Evolutionary conservation across 1,140 invertebrate genomes (phyloP).

Genomic region (Cydia amplana): DNA sequence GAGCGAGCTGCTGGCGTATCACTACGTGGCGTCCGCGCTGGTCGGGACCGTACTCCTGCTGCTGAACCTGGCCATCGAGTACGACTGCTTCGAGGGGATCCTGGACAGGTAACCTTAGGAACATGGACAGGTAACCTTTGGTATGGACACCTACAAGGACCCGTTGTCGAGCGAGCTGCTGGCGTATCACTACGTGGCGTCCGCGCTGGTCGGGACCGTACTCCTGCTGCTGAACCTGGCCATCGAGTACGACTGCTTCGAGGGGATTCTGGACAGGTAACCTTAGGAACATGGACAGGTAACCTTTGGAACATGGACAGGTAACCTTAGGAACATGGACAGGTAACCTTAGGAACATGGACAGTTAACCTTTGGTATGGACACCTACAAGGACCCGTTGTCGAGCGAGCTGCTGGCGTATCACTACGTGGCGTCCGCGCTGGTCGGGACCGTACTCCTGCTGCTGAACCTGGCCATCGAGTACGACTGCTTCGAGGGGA

Average conservation of each 20-base stretch:
- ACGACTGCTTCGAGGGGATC: constrained; percentile 65
- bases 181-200: constrained; percentile 76
- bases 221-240: constrained; percentile 80
- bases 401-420: too few relatives aligned
- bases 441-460: too few relatives aligned
- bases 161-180: constrained; percentile 81
- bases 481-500: too few relatives aligned
- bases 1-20: constrained; percentile 79
- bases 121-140: too few relatives aligned
- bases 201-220: constrained; percentile 76
- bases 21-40: constrained; percentile 76
- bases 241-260: constrained; percentile 79
- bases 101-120: constrained; percentile 55
- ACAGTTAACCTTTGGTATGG: too few relatives aligned
- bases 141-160: constrained; percentile 83
- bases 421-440: too few relatives aligned
- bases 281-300: too few relatives aligned
- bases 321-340: too few relatives aligned
- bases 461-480: too few relatives aligned
- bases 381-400: too few relatives aligned
- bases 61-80: constrained; percentile 82
- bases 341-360: too few relatives aligned
- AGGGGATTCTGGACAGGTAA: constrained; percentile 59
- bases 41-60: constrained; percentile 77
- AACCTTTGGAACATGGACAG: too few relatives aligned